Evolutionary conservation across 2,888 invertebrate genomes (phyloP).

Genomic region (Eulithis prunata): DNA sequence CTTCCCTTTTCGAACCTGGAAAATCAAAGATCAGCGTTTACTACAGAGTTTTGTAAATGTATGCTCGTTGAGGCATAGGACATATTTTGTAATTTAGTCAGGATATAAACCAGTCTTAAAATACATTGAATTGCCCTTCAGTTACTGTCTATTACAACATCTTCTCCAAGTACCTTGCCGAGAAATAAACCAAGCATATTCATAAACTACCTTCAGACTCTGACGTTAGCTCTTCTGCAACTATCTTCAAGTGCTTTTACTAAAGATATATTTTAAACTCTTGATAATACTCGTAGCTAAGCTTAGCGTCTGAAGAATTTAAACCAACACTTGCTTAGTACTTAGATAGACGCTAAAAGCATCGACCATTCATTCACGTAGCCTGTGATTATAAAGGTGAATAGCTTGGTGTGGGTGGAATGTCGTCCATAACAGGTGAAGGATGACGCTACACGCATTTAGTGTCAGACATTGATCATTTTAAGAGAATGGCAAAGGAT

Average conservation of each 20-base stretch:
- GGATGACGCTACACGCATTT: constrained; percentile 19
- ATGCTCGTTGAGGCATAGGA: background rate
- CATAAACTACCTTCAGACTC: too few species aligned
- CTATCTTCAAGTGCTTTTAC: background rate
- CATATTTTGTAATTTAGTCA: too few species aligned
- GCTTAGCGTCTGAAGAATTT: background rate
- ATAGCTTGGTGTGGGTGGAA: constrained; percentile 20
- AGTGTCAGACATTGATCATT: constrained; percentile 13
- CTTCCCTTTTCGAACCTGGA: constrained; percentile 33
- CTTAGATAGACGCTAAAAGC: background rate
- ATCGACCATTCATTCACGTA: constrained; percentile 6
- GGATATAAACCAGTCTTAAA: too few species aligned
- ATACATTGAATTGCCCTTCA: too few species aligned
- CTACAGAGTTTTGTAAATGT: constrained; percentile 1
- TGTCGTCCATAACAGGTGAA: constrained; percentile 26
- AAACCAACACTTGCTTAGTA: background rate
- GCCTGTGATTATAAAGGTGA: constrained; percentile 16
- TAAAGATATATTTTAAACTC: background rate
- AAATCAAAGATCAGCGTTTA: constrained; percentile 17
- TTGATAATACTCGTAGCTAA: background rate
- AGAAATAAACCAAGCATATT: too few species aligned
- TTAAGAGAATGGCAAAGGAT: background rate
- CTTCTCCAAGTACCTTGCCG: too few species aligned
- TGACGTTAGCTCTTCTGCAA: background rate
- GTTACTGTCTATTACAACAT: too few species aligned